A percentile compares a stretch with the other conserved stretches of the same genome.
Conservation (phyloP, 2,797 vertebrate species). For the Pipistrellus pipistrellus region DNA sequence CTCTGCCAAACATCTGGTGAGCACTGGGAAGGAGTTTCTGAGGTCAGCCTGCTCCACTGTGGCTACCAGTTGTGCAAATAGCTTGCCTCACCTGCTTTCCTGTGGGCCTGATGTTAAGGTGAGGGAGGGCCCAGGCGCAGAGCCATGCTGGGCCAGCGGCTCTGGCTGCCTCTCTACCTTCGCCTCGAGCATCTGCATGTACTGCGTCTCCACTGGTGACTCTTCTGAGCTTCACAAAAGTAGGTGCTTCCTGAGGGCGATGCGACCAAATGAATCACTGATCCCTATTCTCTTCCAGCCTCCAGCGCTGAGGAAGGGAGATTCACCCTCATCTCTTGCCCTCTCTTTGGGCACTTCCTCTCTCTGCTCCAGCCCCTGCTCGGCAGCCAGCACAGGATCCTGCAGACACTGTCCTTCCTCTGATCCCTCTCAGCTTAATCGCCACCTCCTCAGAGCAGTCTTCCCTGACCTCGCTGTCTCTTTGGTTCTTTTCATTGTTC, state of each 20-base stretch:
- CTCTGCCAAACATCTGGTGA: neutral
- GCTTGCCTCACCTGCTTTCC: neutral
- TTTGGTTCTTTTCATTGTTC: neutral
- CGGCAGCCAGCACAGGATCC: neutral
- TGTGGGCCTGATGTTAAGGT: neutral
- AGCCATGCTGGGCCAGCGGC: no score
- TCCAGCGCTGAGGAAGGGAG: neutral
- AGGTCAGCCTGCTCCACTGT: neutral
- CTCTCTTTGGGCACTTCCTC: neutral
- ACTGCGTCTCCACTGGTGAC: rapidly evolving
- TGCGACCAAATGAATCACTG: neutral
- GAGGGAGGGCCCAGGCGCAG: neutral
- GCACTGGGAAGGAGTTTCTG: rapidly evolving
- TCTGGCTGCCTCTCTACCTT: neutral
- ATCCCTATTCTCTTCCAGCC: neutral
- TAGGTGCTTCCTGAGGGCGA: neutral
- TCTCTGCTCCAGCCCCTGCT: neutral
- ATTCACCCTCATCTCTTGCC: neutral
- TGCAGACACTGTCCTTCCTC: neutral
- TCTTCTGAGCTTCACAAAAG: neutral
- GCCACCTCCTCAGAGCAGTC: neutral
- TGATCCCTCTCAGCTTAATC: neutral
- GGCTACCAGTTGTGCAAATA: neutral
- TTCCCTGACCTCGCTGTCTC: neutral
- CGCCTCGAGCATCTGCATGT: neutral